These are phyloP conservation scores for Syngnathus rostellatus DNA, from an alignment of 2,797 vertebrate genomes.

Conservation along the genomic window DNA sequence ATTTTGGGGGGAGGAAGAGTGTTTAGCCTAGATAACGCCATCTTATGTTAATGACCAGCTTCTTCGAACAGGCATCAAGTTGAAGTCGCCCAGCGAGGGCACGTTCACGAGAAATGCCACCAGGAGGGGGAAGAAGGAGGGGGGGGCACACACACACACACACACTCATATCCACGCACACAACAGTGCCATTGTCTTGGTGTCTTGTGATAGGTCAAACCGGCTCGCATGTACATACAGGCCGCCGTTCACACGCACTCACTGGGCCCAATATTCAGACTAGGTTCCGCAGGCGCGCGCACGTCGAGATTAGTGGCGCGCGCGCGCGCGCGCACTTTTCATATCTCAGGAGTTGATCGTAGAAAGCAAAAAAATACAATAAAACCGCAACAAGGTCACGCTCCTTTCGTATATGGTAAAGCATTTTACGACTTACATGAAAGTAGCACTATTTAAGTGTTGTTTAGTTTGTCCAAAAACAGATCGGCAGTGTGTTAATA, in stretches of 20 bases:
- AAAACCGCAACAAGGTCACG: conserved; percentile 45
- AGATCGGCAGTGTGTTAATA: background rate
- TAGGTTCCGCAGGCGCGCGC: conserved; percentile 31
- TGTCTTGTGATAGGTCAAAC: conserved; percentile 67
- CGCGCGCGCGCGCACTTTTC: conserved; percentile 11
- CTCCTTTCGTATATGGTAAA: conserved; percentile 31
- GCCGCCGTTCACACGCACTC: conserved; percentile 47
- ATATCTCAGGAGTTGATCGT: conserved; percentile 44
- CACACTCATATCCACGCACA: conserved; percentile 16
- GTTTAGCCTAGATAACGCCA: conserved; percentile 48
- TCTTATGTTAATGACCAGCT: conserved; percentile 57
- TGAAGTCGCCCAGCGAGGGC: conserved; percentile 58
- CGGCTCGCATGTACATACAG: conserved; percentile 55
- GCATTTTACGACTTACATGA: background rate
- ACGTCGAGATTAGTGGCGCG: conserved; percentile 31
- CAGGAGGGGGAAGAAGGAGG: conserved; percentile 15
- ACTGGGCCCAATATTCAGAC: conserved; percentile 44
- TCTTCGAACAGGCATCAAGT: conserved; percentile 56
- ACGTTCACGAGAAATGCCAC: conserved; percentile 53
- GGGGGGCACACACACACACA: background rate
- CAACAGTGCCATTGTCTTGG: conserved; percentile 65
- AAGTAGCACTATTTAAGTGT: background rate
- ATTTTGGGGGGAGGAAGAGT: conserved; percentile 10
- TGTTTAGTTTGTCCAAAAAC: conserved; percentile 19
- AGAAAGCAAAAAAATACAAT: conserved; percentile 5